A percentile compares a stretch with the other conserved stretches of the same genome.
Conservation (phyloP, 2,113 vertebrate genomes). For the Menura novaehollandiae region DNA sequence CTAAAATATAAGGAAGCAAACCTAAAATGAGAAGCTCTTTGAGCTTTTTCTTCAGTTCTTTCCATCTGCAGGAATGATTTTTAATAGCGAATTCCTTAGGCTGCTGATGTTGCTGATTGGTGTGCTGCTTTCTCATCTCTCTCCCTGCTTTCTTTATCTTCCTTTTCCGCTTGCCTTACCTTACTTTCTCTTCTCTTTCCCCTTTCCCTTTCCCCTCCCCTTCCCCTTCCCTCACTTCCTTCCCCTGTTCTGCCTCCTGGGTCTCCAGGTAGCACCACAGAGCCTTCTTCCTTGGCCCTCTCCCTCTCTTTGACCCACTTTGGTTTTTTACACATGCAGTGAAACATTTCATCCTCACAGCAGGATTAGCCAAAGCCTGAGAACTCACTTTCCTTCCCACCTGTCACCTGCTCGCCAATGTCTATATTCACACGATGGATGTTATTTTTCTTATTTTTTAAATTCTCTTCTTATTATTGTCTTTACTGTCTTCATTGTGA, state of each 20-base stretch:
- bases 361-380: neutral
- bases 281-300: neutral
- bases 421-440: neutral
- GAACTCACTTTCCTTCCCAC: neutral
- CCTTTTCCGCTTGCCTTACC: too few relatives aligned
- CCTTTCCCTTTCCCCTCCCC: too few relatives aligned
- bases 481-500: neutral
- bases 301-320: neutral
- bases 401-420: neutral
- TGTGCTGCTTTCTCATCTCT: neutral
- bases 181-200: too few relatives aligned
- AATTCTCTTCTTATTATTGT: neutral
- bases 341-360: neutral
- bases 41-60: neutral
- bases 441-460: neutral
- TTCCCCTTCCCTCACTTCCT: neutral
- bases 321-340: neutral
- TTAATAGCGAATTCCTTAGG: neutral
- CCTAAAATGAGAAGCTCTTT: neutral
- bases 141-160: neutral
- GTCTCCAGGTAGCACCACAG: neutral
- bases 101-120: neutral
- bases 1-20: neutral
- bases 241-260: neutral
- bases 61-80: neutral